phyloP scores from a whole-genome alignment of 1,140 invertebrate species.

The Lordiphosa clarofinis region DNA sequence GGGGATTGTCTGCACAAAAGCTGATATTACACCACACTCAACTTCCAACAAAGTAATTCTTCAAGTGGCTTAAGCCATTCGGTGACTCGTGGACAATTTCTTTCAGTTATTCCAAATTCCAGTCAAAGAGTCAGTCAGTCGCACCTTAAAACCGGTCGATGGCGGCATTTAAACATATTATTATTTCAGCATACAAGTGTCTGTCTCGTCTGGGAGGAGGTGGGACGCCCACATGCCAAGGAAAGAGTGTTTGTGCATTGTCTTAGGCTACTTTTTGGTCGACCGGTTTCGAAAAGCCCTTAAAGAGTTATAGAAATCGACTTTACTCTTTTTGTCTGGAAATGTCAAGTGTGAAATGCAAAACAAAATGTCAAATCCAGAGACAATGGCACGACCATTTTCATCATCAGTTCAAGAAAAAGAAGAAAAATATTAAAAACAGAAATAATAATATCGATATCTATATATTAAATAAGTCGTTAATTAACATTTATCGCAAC shows the following conservation, averaged over 20 bases:
- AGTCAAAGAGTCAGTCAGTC: constrained; percentile 22
- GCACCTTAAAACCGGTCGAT: constrained; percentile 66
- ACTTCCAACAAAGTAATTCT: constrained; percentile 24
- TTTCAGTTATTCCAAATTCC: constrained; percentile 35
- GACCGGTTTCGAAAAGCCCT: constrained; percentile 53
- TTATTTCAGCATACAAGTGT: constrained; percentile 51
- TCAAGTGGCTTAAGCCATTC: constrained; percentile 41
- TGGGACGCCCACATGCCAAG: constrained; percentile 41
- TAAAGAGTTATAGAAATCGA: constrained; percentile 18
- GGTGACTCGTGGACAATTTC: constrained; percentile 33
- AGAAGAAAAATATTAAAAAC: no score
- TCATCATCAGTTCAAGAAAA: constrained; percentile 14
- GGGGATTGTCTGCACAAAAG: constrained; percentile 54
- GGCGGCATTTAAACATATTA: constrained; percentile 49
- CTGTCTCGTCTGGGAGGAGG: constrained; percentile 14
- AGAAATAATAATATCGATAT: constrained; percentile 26
- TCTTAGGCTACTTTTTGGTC: background rate
- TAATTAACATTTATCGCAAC: constrained; percentile 60
- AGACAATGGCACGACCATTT: constrained; percentile 11
- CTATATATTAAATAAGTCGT: constrained; percentile 68
- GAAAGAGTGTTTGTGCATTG: background rate
- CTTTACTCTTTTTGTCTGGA: constrained; percentile 31
- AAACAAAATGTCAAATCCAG: constrained; percentile 53
- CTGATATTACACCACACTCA: constrained; percentile 50
- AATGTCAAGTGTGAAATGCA: constrained; percentile 68